Base-by-base conservation (phyloP, 1,140 invertebrate species). In the Physella acuta region DNA sequence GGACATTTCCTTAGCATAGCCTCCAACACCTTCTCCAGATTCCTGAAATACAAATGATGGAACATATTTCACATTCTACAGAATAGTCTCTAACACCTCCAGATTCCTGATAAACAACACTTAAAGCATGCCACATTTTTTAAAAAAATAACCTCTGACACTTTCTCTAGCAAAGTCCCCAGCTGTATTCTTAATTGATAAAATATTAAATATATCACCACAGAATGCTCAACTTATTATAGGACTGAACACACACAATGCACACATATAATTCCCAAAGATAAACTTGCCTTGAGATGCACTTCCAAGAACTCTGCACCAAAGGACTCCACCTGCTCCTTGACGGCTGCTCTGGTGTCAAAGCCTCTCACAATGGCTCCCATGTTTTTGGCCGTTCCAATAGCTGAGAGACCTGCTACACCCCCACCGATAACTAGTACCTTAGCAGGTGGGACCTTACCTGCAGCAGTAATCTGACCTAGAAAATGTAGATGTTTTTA, bases 1-100 rank as follows among this genome's bases (percentile, higher is more conserved):
- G 30, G 92, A 94, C 93, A 95, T 95, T 83, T 93, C 92, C 81
- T 94, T 94, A 14, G 92, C 93, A 85, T 95, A 95, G 3, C 94
- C 94, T 61, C 92, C 93, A 37, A 86, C 84, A 24, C 92, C 92
- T 61, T 92, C 91, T 14, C 93, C 93, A 78, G 92, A 92, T 89
- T 94, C 93, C 89, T 92, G 79, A 3, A 73, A 64, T 16, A 55
- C 67, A 24, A 55, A 14, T 28, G 26, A 14, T 5, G 5, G 8
- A 55, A 20, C 8, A 20, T 55, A 55, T 24, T 24, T 5, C 5
- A 55, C 26, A 55, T 0, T 20, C 51, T 34, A 14, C 16, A 28
- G 14, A 55, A 11, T 44, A n/a, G n/a, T n/a, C n/a, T n/a, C n/a
- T n/a, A n/a, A n/a, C n/a, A n/a, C n/a, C n/a, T n/a, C n/a, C n/a